A percentile compares a stretch with the other conserved stretches of the same genome.
These are phyloP conservation scores for Pseudorasbora parva DNA, from an alignment of 2,113 vertebrate genomes.

Conservation along the genomic window DNA sequence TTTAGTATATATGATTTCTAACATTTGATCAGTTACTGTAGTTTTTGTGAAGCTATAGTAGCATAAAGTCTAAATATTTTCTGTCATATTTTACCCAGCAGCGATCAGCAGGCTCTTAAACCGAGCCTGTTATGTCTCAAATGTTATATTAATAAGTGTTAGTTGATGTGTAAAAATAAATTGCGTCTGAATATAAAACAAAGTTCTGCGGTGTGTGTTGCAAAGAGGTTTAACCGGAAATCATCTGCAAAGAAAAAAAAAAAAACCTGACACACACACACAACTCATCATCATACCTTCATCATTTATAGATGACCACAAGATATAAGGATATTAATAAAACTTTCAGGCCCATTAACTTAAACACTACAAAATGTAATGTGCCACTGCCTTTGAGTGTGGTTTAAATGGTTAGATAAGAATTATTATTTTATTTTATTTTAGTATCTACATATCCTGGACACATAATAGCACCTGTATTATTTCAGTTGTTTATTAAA, in stretches of 20 bases:
- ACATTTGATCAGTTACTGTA: too few species aligned
- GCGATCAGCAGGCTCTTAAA: background rate
- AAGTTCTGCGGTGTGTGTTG: background rate
- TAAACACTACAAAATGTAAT: background rate
- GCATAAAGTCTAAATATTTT: background rate
- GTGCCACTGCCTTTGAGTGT: background rate
- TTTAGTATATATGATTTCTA: too few species aligned
- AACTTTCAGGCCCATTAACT: background rate
- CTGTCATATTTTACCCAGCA: background rate
- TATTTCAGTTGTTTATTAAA: background rate
- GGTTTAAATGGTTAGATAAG: background rate
- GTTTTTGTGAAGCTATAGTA: too few species aligned
- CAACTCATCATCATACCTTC: background rate
- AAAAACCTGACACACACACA: background rate
- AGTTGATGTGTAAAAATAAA: background rate
- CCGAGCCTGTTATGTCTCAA: background rate
- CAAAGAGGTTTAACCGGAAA: background rate
- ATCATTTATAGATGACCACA: background rate
- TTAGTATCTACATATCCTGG: background rate
- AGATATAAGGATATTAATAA: background rate
- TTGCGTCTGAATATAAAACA: background rate
- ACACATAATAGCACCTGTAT: background rate
- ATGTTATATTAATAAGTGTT: background rate
- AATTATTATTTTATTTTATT: too few species aligned
- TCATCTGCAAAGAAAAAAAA: background rate